Base-by-base conservation (phyloP, 2,797 vertebrate genomes). In the Cynopterus sphinx region DNA sequence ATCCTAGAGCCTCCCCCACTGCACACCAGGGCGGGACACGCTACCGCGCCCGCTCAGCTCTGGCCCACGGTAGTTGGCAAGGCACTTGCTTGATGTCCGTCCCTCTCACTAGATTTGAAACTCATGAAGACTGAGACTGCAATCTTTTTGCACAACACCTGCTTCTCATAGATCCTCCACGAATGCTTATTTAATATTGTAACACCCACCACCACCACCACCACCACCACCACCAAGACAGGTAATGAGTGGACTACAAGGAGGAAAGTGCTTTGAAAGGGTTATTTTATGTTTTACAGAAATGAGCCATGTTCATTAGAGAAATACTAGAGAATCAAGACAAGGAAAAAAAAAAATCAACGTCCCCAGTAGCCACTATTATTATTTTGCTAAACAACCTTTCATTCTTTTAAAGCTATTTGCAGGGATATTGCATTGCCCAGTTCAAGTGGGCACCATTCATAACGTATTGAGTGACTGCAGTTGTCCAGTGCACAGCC, bases 241-340 rank as follows among this genome's bases (percentile, higher is more conserved):
- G 22, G 26, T 21, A 33, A 9, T 22, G 16, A 28, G 7, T 51
- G 43, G 31, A 55, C 36, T 33, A 43, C 3, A 36, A n/a, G 53
- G 21, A 36, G 19, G 22, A 61, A 73, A 39, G 28, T 2, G 31
- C 28, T 68, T 85, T 39, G 26, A 31, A 63, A 77, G 31, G 9
- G 31, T 57, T 70, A 68, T 63, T 65, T 41, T 36, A 6, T 31
- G 46, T 51, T 95, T 73, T 84, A 73, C 6, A 46, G 26, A 75
- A 55, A 4, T 22, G 43, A 94, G 11, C 49, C 16, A 4, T 33
- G 28, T 31, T 89, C n/a, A n/a, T 77, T 59, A 74, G 7, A 46
- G 49, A 95, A 77, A 93, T 83, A 73, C 43, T 68, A 74, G 57
- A 79, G 79, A 94, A 90, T 5, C 11, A 78, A 13, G n/a, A 57